Evolutionary conservation across 2,888 invertebrate genomes (phyloP).

Genomic region (Drosophila yooni): DNA sequence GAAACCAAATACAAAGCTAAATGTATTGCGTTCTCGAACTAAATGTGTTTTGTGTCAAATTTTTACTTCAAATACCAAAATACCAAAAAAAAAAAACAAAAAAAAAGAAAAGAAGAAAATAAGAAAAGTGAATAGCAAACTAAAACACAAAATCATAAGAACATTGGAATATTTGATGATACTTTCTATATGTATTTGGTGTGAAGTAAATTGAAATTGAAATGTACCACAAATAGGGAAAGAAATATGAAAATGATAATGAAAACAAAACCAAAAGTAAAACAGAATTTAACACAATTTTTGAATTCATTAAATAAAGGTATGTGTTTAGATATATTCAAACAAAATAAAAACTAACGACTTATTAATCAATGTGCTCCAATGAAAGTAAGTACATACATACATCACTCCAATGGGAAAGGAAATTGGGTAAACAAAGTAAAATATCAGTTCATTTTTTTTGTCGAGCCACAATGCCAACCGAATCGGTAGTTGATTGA

Average conservation of each 20-base stretch:
- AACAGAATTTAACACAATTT: slow-evolving; percentile 81
- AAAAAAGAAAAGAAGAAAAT: slow-evolving; percentile 23
- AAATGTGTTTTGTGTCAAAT: slow-evolving; percentile 76
- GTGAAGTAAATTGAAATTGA: slow-evolving; percentile 55
- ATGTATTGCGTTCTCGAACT: slow-evolving; percentile 75
- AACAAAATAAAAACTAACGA: slow-evolving; percentile 62
- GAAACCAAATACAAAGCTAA: slow-evolving; percentile 55
- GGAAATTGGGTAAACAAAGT: background rate
- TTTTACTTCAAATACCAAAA: slow-evolving; percentile 73
- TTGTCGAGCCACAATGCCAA: background rate
- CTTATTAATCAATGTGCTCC: slow-evolving; percentile 20
- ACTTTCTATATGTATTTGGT: slow-evolving; percentile 65
- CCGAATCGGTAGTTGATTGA: background rate
- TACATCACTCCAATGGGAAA: too few species aligned
- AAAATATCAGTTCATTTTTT: background rate
- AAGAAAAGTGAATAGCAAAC: slow-evolving; percentile 50
- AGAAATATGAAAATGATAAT: slow-evolving; percentile 32
- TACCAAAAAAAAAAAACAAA: slow-evolving; percentile 25
- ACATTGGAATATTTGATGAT: slow-evolving; percentile 60
- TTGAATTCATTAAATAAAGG: slow-evolving; percentile 84
- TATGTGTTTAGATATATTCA: slow-evolving; percentile 84
- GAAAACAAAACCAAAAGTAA: slow-evolving; percentile 63
- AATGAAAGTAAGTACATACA: background rate
- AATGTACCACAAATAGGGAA: slow-evolving; percentile 62
- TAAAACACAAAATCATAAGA: slow-evolving; percentile 47